Conservation (phyloP, 2,888 invertebrate genomes). For the Dicroscelio sp. region DNA sequence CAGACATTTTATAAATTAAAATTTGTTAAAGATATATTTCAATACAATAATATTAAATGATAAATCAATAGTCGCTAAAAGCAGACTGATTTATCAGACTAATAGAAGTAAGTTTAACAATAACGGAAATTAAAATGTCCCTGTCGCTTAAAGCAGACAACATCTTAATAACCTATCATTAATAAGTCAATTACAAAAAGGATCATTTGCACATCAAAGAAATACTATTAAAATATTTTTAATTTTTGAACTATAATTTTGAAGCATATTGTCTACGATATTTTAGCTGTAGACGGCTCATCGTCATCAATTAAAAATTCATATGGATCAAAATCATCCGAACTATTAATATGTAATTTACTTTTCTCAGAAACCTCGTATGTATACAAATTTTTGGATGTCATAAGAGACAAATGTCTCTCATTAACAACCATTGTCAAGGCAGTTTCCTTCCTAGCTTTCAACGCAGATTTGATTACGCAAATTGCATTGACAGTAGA, state of each 20-base stretch:
- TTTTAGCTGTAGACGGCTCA: not conserved
- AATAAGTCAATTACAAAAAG: too few relatives aligned
- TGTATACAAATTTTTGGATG: slow-evolving; percentile 11
- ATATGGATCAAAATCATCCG: slow-evolving; percentile 5
- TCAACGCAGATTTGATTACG: slow-evolving; percentile 27
- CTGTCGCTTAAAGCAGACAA: not conserved
- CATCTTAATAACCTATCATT: too few relatives aligned
- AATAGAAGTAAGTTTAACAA: too few relatives aligned
- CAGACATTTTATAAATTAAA: not conserved
- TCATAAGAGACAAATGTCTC: slow-evolving; percentile 22
- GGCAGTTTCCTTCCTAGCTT: slow-evolving; percentile 16
- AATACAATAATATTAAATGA: too few relatives aligned
- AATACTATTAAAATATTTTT: too few relatives aligned
- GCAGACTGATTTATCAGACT: too few relatives aligned
- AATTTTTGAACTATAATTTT: too few relatives aligned
- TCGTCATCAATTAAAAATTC: slow-evolving; percentile 24
- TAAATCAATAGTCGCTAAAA: not conserved
- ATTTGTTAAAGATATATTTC: too few relatives aligned
- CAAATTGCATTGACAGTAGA: slow-evolving; percentile 29
- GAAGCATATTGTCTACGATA: not conserved
- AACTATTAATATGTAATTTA: not conserved
- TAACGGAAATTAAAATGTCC: too few relatives aligned
- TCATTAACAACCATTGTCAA: not conserved
- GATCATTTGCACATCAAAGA: too few relatives aligned
- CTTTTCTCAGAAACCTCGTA: not conserved